These are phyloP conservation scores for Arbacia lixula DNA, from an alignment of 53 echinoderm and acorn worm species.

Conservation along the genomic window DNA sequence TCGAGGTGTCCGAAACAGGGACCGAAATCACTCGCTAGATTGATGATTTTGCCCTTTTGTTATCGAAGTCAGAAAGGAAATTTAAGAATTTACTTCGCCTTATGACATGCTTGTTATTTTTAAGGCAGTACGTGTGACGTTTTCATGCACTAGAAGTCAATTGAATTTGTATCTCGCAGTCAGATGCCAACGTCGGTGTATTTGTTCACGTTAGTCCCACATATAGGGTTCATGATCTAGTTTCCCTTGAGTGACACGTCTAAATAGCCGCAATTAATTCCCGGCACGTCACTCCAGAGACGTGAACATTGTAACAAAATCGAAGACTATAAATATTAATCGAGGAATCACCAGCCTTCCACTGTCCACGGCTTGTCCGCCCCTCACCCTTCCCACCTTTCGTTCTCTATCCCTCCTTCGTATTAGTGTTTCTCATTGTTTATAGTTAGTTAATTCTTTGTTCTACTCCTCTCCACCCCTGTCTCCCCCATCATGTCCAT, in stretches of 20 bases:
- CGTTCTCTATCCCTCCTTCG: not conserved
- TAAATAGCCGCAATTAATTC: constrained; percentile 16
- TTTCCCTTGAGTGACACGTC: constrained; percentile 31
- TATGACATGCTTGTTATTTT: too few species aligned
- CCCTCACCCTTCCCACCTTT: not conserved
- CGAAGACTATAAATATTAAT: constrained; percentile 53
- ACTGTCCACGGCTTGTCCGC: not conserved
- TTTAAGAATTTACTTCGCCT: too few species aligned
- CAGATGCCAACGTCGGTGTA: too few species aligned
- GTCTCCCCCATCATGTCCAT: not conserved
- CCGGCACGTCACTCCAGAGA: constrained; percentile 28
- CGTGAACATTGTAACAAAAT: constrained; percentile 54
- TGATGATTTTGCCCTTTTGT: too few species aligned
- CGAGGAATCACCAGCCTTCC: not conserved
- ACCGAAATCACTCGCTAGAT: too few species aligned
- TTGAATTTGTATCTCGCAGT: too few species aligned
- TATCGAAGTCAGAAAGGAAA: too few species aligned
- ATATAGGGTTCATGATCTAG: constrained; percentile 47
- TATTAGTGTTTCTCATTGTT: not conserved
- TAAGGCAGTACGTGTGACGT: too few species aligned
- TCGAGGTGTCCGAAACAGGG: too few species aligned
- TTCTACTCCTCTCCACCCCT: not conserved
- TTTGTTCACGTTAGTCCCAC: too few species aligned
- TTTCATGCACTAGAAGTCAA: too few species aligned
- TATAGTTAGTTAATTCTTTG: not conserved